phyloP scores from a whole-genome alignment of 1,140 invertebrate genomes.

The Mizuhopecten yessoensis region DNA sequence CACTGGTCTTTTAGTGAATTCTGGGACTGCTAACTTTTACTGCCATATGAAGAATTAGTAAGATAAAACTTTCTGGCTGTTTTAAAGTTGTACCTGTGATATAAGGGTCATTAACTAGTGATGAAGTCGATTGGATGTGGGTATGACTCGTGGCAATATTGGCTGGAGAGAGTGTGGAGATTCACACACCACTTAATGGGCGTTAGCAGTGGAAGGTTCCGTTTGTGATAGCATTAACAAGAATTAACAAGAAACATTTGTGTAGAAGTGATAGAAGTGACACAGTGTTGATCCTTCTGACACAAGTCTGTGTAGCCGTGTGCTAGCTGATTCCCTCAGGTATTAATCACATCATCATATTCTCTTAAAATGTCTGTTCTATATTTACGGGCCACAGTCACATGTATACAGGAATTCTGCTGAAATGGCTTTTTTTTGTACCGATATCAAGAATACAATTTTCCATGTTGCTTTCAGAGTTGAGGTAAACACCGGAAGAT shows the following conservation, averaged over 20 bases:
- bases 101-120: too few species aligned
- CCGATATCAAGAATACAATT: not conserved
- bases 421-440: not conserved
- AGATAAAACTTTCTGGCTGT: too few species aligned
- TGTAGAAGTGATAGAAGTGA: not conserved
- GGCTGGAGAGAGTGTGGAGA: not conserved
- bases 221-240: not conserved
- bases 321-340: not conserved
- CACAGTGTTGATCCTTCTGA: not conserved
- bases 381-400: not conserved
- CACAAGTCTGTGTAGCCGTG: not conserved
- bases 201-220: not conserved
- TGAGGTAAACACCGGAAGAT: conserved; percentile 30
- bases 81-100: too few species aligned
- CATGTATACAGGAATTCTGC: not conserved
- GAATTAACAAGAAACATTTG: not conserved
- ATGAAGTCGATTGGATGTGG: too few species aligned
- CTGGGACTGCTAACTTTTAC: too few species aligned
- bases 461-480: not conserved
- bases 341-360: not conserved
- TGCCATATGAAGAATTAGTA: too few species aligned
- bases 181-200: too few species aligned
- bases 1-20: too few species aligned
- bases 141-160: too few species aligned
- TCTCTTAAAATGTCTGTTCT: not conserved